Evolutionary conservation across 2,888 invertebrate species (phyloP).

Genomic region (Dicyrtomina minuta): DNA sequence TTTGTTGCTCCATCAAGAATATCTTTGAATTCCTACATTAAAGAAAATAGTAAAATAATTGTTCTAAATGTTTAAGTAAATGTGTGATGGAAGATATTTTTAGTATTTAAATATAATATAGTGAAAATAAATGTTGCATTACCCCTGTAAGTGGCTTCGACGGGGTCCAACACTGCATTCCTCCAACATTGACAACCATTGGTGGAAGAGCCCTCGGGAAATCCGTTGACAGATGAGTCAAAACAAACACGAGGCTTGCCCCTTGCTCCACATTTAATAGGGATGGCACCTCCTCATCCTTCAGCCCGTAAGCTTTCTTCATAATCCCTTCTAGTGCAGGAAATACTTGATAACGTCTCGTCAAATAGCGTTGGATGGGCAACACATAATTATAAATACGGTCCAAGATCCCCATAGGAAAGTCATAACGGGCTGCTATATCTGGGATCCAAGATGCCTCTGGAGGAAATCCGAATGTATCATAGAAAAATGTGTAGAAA

Average conservation of each 20-base stretch:
- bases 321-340: slow-evolving; percentile 33
- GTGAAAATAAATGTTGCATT: no score
- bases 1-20: slow-evolving; percentile 14
- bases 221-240: slow-evolving; percentile 33
- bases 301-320: slow-evolving; percentile 15
- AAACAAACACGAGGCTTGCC: slow-evolving; percentile 30
- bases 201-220: slow-evolving; percentile 36
- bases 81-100: no score
- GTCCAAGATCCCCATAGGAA: slow-evolving; percentile 30
- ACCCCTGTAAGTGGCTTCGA: not conserved
- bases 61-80: not conserved
- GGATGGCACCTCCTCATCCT: slow-evolving; percentile 13
- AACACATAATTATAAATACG: slow-evolving; percentile 24
- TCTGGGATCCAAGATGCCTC: slow-evolving; percentile 38
- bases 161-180: slow-evolving; percentile 37
- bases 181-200: slow-evolving; percentile 34
- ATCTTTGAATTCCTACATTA: slow-evolving; percentile 33
- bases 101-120: no score
- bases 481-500: slow-evolving; percentile 35
- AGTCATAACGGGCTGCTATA: not conserved
- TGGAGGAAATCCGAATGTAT: slow-evolving; percentile 36
- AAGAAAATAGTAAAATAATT: not conserved
- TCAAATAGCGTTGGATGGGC: slow-evolving; percentile 15
- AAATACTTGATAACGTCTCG: slow-evolving; percentile 23
- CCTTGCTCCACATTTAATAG: slow-evolving; percentile 32